These are phyloP conservation scores for Rotaria sp. DNA, from an alignment of 2,888 invertebrate genomes.

Conservation along the genomic window DNA sequence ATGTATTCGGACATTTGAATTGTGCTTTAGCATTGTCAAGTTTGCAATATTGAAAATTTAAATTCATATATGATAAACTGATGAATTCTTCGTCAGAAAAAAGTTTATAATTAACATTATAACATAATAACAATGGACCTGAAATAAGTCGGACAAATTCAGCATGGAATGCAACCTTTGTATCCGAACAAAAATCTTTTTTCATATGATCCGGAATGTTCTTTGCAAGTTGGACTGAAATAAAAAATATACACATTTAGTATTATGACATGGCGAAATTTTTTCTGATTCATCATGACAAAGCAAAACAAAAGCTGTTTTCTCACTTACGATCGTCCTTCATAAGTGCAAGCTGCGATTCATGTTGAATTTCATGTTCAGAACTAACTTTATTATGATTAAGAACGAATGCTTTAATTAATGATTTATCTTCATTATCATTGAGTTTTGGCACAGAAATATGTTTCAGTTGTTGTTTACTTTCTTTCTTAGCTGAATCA, in stretches of 20 bases:
- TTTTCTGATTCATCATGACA: not conserved
- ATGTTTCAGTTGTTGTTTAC: not conserved
- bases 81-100: not conserved
- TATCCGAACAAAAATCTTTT: not conserved
- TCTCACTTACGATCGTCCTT: not conserved
- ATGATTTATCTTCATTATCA: not conserved
- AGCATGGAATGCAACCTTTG: not conserved
- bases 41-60: fast-evolving
- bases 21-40: not conserved
- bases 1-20: not conserved
- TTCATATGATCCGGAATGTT: not conserved
- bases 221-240: not conserved
- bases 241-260: not conserved
- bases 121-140: not conserved
- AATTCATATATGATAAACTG: not conserved
- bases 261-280: not conserved
- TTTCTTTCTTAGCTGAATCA: not conserved
- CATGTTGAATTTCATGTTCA: not conserved
- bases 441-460: not conserved
- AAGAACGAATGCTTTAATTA: not conserved
- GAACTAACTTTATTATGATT: not conserved
- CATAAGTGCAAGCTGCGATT: fast-evolving
- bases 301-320: not conserved
- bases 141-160: not conserved
- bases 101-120: not conserved